Conservation (phyloP, 2,113 vertebrate species). For the Columba janthina region DNA sequence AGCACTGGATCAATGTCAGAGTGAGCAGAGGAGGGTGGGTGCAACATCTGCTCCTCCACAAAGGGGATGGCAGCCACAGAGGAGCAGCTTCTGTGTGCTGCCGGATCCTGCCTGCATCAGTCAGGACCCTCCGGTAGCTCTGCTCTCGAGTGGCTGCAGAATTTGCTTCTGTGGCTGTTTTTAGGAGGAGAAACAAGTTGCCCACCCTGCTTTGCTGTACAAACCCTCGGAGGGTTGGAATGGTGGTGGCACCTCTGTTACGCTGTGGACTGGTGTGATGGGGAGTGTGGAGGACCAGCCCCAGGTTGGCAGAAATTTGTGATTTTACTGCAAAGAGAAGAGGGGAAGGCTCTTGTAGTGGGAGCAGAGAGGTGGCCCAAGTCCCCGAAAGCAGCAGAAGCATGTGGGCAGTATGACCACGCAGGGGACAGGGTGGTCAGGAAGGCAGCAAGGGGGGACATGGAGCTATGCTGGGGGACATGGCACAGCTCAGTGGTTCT, state of each 20-base stretch:
- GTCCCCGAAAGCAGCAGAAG: fast-evolving
- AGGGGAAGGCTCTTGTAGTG: not conserved
- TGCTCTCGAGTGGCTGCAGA: not conserved
- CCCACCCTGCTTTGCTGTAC: not conserved
- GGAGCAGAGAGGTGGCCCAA: not conserved
- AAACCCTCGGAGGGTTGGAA: not conserved
- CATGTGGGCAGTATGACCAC: fast-evolving
- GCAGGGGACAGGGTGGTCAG: not conserved
- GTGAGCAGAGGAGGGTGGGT: not conserved
- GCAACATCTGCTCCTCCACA: not conserved
- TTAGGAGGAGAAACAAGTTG: not conserved
- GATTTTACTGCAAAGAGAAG: not conserved
- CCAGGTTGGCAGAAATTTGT: not conserved
- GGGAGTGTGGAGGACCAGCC: not conserved
- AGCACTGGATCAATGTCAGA: not conserved
- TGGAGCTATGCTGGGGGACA: not conserved
- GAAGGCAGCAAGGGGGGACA: fast-evolving
- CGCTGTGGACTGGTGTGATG: fast-evolving
- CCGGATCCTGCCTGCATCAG: not conserved
- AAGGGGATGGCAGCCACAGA: not conserved
- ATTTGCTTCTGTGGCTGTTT: not conserved
- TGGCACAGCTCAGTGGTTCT: fast-evolving
- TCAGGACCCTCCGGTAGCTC: not conserved
- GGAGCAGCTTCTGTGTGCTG: not conserved
- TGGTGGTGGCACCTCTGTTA: not conserved